phyloP scores from a whole-genome alignment of 2,888 invertebrate species.

The Aphodius sticticus region DNA sequence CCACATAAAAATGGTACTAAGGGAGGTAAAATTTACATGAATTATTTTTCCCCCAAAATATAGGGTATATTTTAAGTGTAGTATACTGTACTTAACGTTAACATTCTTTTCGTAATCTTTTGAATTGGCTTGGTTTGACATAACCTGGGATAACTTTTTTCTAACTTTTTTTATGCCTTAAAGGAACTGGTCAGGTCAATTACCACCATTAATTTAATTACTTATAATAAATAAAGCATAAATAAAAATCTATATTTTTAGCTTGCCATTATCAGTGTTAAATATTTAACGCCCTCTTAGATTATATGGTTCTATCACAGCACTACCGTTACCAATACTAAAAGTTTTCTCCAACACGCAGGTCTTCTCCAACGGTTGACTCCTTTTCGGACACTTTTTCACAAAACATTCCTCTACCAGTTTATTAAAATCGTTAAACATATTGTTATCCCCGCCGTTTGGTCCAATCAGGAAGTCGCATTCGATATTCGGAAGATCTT shows the following conservation, averaged over 20 bases:
- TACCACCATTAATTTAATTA: no score
- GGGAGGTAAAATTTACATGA: no score
- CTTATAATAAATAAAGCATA: conserved; percentile 28
- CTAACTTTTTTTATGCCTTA: no score
- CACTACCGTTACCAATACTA: conserved; percentile 50
- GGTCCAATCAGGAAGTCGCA: conserved; percentile 80
- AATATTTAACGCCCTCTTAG: conserved; percentile 43
- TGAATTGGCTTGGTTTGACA: no score
- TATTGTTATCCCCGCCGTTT: conserved; percentile 76
- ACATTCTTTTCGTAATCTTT: no score
- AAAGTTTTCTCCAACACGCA: conserved; percentile 63
- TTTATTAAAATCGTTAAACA: conserved; percentile 72
- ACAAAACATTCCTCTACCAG: conserved; percentile 51
- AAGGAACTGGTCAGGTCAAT: no score
- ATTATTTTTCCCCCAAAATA: no score
- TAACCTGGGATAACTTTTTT: no score
- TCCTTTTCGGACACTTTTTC: conserved; percentile 64
- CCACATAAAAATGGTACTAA: no score
- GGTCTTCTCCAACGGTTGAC: conserved; percentile 63
- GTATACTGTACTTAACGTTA: no score
- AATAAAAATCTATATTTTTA: conserved; percentile 42
- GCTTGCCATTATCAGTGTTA: conserved; percentile 33
- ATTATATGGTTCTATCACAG: conserved; percentile 48
- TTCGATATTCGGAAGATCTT: conserved; percentile 66
- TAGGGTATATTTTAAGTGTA: no score